Conservation (phyloP, 1,140 invertebrate genomes). For the Microvelia longipes region DNA sequence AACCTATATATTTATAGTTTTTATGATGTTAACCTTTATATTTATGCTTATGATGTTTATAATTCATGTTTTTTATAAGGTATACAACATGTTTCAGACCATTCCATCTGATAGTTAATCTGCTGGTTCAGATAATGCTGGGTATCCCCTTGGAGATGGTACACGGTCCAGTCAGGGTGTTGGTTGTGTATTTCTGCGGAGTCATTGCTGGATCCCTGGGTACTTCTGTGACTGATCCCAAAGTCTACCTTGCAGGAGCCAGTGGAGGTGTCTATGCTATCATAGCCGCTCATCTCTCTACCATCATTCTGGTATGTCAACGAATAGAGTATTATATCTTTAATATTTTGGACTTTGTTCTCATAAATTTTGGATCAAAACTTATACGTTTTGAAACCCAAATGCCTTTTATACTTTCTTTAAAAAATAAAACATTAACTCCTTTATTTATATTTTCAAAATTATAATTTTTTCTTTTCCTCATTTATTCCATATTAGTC, state of each 20-base stretch:
- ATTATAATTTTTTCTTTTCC: no score
- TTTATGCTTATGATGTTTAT: background rate
- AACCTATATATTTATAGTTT: conserved; percentile 4
- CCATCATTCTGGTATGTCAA: conserved; percentile 66
- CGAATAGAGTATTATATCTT: background rate
- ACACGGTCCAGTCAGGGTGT: conserved; percentile 81
- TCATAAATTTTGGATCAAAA: background rate
- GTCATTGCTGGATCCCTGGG: conserved; percentile 74
- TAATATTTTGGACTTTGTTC: background rate
- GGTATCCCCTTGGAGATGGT: conserved; percentile 91
- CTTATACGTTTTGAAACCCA: background rate
- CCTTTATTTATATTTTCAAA: no score
- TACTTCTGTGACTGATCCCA: conserved; percentile 77
- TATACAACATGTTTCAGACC: conserved; percentile 35
- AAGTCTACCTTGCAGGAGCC: conserved; percentile 77
- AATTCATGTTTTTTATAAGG: conserved; percentile 12
- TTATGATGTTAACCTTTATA: background rate
- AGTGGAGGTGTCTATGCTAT: conserved; percentile 92
- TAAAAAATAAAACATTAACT: no score
- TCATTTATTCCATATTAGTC: no score
- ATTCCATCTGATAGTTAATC: conserved; percentile 77
- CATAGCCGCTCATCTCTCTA: conserved; percentile 87
- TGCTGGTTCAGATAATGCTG: conserved; percentile 79
- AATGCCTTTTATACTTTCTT: background rate
- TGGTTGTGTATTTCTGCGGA: conserved; percentile 62